phyloP scores from a whole-genome alignment of 2,888 invertebrate species.

The Drosophila mayaguana region DNA sequence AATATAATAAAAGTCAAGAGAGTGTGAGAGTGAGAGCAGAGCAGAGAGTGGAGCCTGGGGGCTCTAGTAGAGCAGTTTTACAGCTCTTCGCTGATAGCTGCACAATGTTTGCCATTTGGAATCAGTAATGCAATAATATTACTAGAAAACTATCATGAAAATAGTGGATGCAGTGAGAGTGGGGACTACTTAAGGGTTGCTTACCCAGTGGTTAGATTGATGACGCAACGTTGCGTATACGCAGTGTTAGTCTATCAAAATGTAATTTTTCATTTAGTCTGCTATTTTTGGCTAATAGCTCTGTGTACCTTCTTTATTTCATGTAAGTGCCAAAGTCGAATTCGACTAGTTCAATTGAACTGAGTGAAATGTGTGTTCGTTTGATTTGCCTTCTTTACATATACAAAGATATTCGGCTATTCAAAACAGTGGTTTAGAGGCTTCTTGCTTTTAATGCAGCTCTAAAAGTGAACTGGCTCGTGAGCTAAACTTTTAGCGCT shows the following conservation, averaged over 20 bases:
- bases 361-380: not conserved
- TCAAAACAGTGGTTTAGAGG: not conserved
- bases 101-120: conserved; percentile 73
- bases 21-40: conserved; percentile 2
- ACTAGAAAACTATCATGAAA: conserved; percentile 68
- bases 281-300: not conserved
- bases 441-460: not conserved
- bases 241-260: conserved; percentile 14
- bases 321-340: not conserved
- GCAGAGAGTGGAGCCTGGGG: conserved; percentile 22
- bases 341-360: conserved; percentile 15
- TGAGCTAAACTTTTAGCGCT: not conserved
- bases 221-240: conserved; percentile 47
- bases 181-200: not conserved
- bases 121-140: conserved; percentile 73
- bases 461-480: not conserved
- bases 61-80: not conserved
- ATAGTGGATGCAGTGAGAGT: not conserved
- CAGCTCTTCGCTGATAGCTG: conserved; percentile 41
- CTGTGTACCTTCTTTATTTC: not conserved
- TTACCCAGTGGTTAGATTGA: conserved; percentile 4
- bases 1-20: conserved; percentile 61
- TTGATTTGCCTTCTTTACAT: not conserved
- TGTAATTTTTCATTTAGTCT: not conserved
- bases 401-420: not conserved